Conservation (phyloP, 2,888 invertebrate genomes). For the Schizaphis graminum region DNA sequence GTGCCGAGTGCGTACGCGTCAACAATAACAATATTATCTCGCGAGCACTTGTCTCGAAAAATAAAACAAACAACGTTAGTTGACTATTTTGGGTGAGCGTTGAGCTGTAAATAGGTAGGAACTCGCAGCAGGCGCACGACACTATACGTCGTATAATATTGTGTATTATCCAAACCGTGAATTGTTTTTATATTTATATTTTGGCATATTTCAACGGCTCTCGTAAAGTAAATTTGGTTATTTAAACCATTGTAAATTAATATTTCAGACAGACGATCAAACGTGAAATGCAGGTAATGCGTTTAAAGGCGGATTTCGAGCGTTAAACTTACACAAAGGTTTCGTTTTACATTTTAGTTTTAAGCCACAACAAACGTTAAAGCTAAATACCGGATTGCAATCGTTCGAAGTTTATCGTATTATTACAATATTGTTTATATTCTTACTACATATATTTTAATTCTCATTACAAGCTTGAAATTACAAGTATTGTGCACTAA, state of each 20-base stretch:
- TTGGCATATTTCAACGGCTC: background rate
- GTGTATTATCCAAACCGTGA: background rate
- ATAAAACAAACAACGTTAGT: background rate
- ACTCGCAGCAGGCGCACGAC: background rate
- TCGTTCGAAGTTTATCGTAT: background rate
- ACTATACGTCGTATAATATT: background rate
- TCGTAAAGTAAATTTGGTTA: background rate
- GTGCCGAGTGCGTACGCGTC: background rate
- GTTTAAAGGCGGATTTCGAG: background rate
- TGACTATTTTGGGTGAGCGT: background rate
- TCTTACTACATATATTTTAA: background rate
- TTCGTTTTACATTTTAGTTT: background rate
- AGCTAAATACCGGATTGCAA: background rate
- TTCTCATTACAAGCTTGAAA: background rate
- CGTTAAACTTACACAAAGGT: background rate
- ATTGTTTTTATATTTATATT: background rate
- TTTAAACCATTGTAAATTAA: background rate
- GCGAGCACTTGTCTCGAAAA: background rate
- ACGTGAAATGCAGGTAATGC: background rate
- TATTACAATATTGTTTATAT: background rate
- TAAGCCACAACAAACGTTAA: background rate
- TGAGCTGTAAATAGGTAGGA: background rate
- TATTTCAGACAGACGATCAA: background rate
- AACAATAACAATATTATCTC: background rate
- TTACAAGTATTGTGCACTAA: background rate